phyloP scores from a whole-genome alignment of 1,140 invertebrate genomes.

The Galleria mellonella region DNA sequence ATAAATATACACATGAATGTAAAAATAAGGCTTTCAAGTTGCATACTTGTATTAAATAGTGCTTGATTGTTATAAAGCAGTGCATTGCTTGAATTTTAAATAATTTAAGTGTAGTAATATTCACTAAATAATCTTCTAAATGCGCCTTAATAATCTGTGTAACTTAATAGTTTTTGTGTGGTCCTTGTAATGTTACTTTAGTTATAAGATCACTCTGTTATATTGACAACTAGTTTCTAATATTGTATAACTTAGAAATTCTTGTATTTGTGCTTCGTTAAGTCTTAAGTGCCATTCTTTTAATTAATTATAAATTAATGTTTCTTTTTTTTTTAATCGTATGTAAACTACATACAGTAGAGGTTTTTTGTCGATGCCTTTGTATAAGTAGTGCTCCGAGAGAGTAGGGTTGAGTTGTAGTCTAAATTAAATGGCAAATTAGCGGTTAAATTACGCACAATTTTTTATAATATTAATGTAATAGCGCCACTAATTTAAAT shows the following conservation, averaged over 20 bases:
- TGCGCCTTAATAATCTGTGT: constrained; percentile 35
- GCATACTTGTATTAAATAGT: constrained; percentile 1
- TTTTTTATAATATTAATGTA: constrained; percentile 1
- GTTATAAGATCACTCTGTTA: constrained; percentile 10
- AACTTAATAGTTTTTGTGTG: constrained; percentile 21
- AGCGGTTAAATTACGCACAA: constrained; percentile 6
- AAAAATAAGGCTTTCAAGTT: no score
- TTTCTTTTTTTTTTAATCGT: background rate
- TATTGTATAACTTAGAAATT: constrained; percentile 2
- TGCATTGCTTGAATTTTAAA: constrained; percentile 29
- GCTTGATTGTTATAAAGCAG: constrained; percentile 29
- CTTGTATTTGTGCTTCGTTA: constrained; percentile 1
- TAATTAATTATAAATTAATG: constrained; percentile 3
- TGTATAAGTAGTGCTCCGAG: no score
- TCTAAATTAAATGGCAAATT: no score
- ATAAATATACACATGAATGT: no score
- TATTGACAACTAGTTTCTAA: background rate
- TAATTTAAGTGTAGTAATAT: constrained; percentile 27
- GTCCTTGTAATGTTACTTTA: constrained; percentile 15
- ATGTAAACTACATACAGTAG: background rate
- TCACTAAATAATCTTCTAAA: constrained; percentile 30
- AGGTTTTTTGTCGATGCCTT: no score
- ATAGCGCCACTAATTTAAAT: no score
- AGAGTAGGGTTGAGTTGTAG: no score
- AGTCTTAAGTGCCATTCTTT: constrained; percentile 14